Evolutionary conservation across 1,140 invertebrate species (phyloP).

Genomic region (Pemphigus obesinymphae): DNA sequence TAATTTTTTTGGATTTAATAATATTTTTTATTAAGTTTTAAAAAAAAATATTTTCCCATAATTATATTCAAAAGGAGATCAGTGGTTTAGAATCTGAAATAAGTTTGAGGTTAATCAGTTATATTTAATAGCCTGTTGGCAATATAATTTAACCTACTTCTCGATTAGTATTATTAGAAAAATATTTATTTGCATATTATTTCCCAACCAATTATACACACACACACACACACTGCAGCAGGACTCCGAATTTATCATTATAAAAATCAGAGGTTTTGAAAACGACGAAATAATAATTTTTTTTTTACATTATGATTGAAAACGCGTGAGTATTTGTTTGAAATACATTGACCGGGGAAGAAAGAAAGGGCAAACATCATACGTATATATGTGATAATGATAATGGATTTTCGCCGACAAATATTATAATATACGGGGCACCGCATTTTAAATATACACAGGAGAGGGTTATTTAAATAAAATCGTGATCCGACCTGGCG

Average conservation of each 20-base stretch:
- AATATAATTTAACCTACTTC: not conserved
- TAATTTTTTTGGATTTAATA: not conserved
- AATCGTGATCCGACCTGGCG: not conserved
- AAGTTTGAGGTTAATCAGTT: not conserved
- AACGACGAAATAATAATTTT: too few relatives aligned
- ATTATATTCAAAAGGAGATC: not conserved
- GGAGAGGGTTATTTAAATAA: not conserved
- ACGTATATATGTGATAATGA: not conserved
- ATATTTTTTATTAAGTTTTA: not conserved
- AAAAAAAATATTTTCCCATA: not conserved
- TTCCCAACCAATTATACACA: too few relatives aligned
- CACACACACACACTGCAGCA: too few relatives aligned
- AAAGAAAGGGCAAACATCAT: too few relatives aligned
- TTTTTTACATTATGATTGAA: too few relatives aligned
- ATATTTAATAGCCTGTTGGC: too few relatives aligned
- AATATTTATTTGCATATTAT: too few relatives aligned
- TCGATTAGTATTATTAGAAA: too few relatives aligned
- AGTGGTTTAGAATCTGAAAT: not conserved
- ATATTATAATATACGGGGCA: not conserved
- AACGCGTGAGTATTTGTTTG: too few relatives aligned
- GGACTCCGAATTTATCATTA: too few relatives aligned
- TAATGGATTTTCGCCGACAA: not conserved
- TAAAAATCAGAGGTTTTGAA: too few relatives aligned
- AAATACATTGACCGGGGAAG: too few relatives aligned
- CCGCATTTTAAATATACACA: not conserved